Base-by-base conservation (phyloP, 92 coral and sea anemone species). In the Anthopleura xanthogrammica region DNA sequence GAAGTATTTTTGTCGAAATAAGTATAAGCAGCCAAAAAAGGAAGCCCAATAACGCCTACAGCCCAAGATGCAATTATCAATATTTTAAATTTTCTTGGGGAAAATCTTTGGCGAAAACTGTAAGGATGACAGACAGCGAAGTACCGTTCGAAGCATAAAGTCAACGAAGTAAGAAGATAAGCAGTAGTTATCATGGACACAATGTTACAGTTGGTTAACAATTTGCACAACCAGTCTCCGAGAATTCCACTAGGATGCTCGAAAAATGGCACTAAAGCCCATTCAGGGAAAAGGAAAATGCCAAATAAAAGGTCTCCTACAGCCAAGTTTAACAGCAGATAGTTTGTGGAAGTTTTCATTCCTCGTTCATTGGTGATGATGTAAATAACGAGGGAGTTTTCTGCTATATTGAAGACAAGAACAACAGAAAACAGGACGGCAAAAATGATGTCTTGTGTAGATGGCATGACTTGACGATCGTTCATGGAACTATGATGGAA, bases 111-210 rank as follows among this genome's bases (percentile, higher is more conserved):
- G 12, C 72, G 70, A 22, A 80, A 80, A 41, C 7, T 64, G 60
- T 80, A 60, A 80, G 83, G 76, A 12, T 60, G 75, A 66, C 83
- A 80, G 7, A 80, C 62, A 57, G 83, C 83, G 42, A 80, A 64
- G 29, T 80, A 65, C 5, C 83, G 40, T 50, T 80, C 83, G 12
- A 66, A 6, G 7, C 76, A 64, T 42, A 80, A n/a, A 19, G 58
- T 66, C 60, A 65, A 7, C 64, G 65, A 41, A 1, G 83, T 42
- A 6, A 24, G 12, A 41, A 64, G 70, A n/a, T 23, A 80, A 42
- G 11, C 60, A 9, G 2, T 41, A 10, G 12, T 19, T 19, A 74
- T 75, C 24, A 66, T 42, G 5, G 13, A 64, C 41, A 41, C 19
- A n/a, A 80, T 16, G 40, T 41, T 66, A 22, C 46, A 29, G n/a